phyloP scores from a whole-genome alignment of 2,797 vertebrate species.

The Sebastes trivittatus region DNA sequence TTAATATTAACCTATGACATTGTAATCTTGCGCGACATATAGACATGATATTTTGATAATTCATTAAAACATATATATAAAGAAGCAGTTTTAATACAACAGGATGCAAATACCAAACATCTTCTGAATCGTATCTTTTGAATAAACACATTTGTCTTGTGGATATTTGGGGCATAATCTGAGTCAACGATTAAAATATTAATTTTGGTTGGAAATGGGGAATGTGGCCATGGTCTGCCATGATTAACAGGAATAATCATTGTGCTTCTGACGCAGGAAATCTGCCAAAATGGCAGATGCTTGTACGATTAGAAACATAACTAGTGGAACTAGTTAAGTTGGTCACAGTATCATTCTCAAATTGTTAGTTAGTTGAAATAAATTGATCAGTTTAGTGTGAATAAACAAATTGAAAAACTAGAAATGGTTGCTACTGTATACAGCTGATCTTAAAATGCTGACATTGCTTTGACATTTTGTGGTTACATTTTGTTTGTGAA shows the following conservation, averaged over 20 bases:
- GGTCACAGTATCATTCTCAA: neutral
- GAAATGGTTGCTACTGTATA: neutral
- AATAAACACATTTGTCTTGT: neutral
- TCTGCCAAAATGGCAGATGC: neutral
- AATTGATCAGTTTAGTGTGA: neutral
- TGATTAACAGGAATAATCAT: neutral
- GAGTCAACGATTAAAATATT: neutral
- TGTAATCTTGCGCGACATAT: neutral
- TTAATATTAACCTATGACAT: neutral
- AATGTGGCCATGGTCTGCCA: no score
- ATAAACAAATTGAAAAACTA: neutral
- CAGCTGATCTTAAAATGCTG: neutral
- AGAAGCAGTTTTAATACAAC: neutral
- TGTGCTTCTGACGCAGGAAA: neutral
- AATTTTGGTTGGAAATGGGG: neutral
- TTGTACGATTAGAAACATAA: neutral
- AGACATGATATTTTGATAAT: neutral
- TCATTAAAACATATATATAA: neutral
- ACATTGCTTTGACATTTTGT: neutral
- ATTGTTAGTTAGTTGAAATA: neutral
- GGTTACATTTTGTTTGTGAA: neutral
- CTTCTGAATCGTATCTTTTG: neutral
- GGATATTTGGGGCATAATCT: neutral
- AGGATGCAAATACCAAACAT: neutral
- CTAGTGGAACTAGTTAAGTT: neutral